Evolutionary conservation across 2,113 vertebrate genomes (phyloP), one percentile per base, ranked within the genome.

Genomic region (Corythornis madagascariensis): DNA sequence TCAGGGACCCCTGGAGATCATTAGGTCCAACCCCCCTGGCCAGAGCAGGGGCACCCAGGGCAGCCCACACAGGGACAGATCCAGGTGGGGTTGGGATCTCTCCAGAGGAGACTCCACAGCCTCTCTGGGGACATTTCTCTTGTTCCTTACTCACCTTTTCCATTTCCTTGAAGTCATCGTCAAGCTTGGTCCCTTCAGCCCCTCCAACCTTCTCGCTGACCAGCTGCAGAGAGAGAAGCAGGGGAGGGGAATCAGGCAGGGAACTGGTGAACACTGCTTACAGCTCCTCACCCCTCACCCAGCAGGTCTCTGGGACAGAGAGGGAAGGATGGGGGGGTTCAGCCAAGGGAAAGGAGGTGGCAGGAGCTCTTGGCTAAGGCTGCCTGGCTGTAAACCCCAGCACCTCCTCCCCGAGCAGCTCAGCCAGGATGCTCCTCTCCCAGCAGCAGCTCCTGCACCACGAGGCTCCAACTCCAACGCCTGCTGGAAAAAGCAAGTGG

Each of bases 131-230:
- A 38, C 38, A 10, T 38, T 64, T 13, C 57, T 53, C n/a, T 74
- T 29, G 15, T 5, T 83, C 95, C 45, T 29, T 16, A 19, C 92
- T 97, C 97, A 99, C 99, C 98, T 98, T 98, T 94, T 99, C 99
- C 98, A 99, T 98, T 80, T 99, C 99, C 95, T 97, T 99, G 97
- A 99, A 99, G 96, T 99, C 99, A 95, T 99, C 98, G 7, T 99
- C 99, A 3, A 99, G 97, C 96, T 99, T 99, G 66, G 99, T 99
- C 96, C 99, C 99, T 95, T 99, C 99, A 10, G 99, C 99, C 35
- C 99, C 99, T 72, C 99, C 99, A 1, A 99, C 99, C 96, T 99
- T 99, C 97, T 99, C 99, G 12, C 99, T 99, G 88, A 99, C 99
- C 98, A 99, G 97, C 99, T 99, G 93, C 21, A 81, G 67, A 38